phyloP scores from a whole-genome alignment of 2,888 invertebrate species.

The Machimus rusticus region DNA sequence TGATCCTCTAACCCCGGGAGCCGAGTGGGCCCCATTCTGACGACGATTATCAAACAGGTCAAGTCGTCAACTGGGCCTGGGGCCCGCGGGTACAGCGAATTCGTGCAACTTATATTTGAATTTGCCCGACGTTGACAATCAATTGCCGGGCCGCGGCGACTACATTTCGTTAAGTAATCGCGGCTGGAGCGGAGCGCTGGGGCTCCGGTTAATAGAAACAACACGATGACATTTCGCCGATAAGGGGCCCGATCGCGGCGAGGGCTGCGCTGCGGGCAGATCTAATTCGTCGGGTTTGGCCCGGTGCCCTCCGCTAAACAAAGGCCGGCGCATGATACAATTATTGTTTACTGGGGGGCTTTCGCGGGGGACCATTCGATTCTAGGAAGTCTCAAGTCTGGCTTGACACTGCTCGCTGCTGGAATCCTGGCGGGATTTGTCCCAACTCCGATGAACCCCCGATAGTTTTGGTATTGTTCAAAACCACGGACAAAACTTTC shows the following conservation, averaged over 20 bases:
- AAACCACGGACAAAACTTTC: neutral
- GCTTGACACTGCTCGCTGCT: neutral
- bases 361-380: neutral
- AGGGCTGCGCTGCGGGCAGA: neutral
- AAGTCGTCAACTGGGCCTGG: neutral
- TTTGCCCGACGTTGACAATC: neutral
- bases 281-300: neutral
- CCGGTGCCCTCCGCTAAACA: neutral
- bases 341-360: neutral
- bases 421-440: neutral
- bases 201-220: neutral
- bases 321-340: neutral
- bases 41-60: slow-evolving; percentile 20
- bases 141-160: neutral
- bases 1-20: slow-evolving; percentile 11
- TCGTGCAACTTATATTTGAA: slow-evolving; percentile 10
- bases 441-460: neutral
- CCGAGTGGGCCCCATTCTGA: neutral
- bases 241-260: neutral
- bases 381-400: neutral
- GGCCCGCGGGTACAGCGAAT: neutral
- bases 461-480: neutral
- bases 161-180: neutral
- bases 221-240: neutral
- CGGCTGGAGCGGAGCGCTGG: neutral